Percentiles rank a stretch among this genome's conserved stretches.
Conservation (phyloP, 2,113 vertebrate genomes). For the Hydrolagus affinis region DNA sequence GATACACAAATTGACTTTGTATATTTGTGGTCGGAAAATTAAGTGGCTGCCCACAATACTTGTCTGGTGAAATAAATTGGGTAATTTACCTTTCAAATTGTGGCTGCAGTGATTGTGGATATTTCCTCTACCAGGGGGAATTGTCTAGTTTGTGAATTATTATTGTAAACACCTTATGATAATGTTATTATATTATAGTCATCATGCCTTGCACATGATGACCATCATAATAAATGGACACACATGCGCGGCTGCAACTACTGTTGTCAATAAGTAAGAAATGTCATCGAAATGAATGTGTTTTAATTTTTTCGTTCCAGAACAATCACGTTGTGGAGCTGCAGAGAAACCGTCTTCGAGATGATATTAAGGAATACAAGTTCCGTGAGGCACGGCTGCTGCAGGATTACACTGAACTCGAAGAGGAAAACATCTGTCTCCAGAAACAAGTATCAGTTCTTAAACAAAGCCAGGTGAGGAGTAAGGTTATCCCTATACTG, state of each 20-base stretch:
- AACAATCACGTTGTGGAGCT: slow-evolving; percentile 76
- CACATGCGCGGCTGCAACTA: too few species aligned
- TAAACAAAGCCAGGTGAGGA: slow-evolving; percentile 82
- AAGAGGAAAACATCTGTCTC: slow-evolving; percentile 95
- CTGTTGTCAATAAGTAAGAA: too few species aligned
- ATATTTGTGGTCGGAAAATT: neutral
- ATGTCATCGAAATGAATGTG: too few species aligned
- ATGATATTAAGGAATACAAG: slow-evolving; percentile 93
- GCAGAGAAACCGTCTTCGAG: slow-evolving; percentile 78
- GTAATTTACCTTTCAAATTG: neutral
- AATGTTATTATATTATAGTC: too few species aligned
- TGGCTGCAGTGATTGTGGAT: neutral
- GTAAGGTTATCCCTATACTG: neutral
- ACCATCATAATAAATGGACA: too few species aligned
- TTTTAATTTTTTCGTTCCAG: slow-evolving; percentile 46
- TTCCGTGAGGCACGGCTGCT: slow-evolving; percentile 83
- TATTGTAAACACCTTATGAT: too few species aligned
- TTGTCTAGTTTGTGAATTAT: too few species aligned
- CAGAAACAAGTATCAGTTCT: slow-evolving; percentile 95
- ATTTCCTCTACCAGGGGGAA: too few species aligned
- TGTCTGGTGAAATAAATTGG: neutral
- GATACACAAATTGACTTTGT: neutral
- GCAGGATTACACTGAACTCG: slow-evolving; percentile 92
- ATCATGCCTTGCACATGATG: too few species aligned
- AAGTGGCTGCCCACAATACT: neutral